A percentile compares a stretch with the other conserved stretches of the same genome.
phyloP scores from a whole-genome alignment of 2,888 invertebrate genomes.

The Dione vanillae region DNA sequence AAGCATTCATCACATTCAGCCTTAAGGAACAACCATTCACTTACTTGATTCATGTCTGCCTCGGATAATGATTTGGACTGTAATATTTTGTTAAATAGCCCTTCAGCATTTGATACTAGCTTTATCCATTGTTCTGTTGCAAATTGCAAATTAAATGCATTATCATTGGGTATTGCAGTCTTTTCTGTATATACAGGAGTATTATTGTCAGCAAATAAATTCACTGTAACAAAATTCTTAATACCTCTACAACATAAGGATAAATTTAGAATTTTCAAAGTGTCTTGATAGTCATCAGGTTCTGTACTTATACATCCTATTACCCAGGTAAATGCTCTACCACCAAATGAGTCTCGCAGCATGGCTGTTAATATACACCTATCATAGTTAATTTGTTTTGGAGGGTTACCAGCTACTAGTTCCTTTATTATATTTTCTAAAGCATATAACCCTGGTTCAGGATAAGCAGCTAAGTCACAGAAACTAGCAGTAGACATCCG shows the following conservation, averaged over 20 bases:
- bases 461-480: conserved; percentile 86
- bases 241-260: conserved; percentile 87
- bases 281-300: conserved; percentile 87
- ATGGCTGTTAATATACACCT: conserved; percentile 88
- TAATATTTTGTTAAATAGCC: conserved; percentile 90
- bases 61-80: conserved; percentile 88
- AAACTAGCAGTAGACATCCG: conserved; percentile 90
- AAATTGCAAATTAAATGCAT: conserved; percentile 90
- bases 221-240: conserved; percentile 88
- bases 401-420: conserved; percentile 81
- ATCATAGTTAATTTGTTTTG: conserved; percentile 83
- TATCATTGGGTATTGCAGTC: conserved; percentile 63
- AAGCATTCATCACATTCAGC: conserved; percentile 95
- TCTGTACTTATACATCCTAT: conserved; percentile 89
- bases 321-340: conserved; percentile 89
- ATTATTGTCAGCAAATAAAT: conserved; percentile 87
- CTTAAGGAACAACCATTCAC: conserved; percentile 93
- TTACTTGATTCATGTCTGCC: conserved; percentile 88
- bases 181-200: conserved; percentile 82
- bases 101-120: conserved; percentile 92
- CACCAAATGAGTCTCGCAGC: conserved; percentile 90
- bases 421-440: conserved; percentile 87
- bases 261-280: conserved; percentile 87
- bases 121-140: conserved; percentile 93
- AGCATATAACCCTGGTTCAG: conserved; percentile 86